Evolutionary conservation across 2,797 vertebrate species (phyloP).

Genomic region (Peromyscus melanophrys): DNA sequence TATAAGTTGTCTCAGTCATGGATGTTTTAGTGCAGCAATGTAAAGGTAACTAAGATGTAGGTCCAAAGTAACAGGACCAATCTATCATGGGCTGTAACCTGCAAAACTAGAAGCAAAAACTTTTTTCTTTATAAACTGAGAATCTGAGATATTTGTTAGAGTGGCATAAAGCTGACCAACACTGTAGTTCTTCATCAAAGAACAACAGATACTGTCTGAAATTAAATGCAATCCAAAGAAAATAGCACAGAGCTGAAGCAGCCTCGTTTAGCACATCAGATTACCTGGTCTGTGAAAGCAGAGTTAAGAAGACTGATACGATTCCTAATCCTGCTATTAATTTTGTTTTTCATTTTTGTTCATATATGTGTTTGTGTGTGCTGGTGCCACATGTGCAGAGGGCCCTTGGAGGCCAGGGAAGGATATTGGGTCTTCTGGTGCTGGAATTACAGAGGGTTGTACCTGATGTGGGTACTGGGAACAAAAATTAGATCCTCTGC

Average conservation of each 20-base stretch:
- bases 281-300: neutral
- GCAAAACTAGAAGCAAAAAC: neutral
- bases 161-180: neutral
- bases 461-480: neutral
- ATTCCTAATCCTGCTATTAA: neutral
- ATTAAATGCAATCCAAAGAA: neutral
- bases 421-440: neutral
- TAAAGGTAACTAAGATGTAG: neutral
- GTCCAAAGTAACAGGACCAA: neutral
- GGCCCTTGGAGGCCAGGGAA: neutral
- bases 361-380: neutral
- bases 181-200: neutral
- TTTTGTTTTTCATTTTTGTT: neutral
- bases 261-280: neutral
- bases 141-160: neutral
- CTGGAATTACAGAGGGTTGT: neutral
- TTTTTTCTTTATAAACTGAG: neutral
- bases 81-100: neutral
- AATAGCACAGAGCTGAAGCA: neutral
- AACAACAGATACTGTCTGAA: neutral
- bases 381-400: neutral
- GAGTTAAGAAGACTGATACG: neutral
- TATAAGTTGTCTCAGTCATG: too few species aligned
- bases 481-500: neutral
- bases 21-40: neutral